Evolutionary conservation across 2,113 vertebrate genomes (phyloP), one percentile per base, ranked within the genome.

Genomic region (Maccullochella peelii): DNA sequence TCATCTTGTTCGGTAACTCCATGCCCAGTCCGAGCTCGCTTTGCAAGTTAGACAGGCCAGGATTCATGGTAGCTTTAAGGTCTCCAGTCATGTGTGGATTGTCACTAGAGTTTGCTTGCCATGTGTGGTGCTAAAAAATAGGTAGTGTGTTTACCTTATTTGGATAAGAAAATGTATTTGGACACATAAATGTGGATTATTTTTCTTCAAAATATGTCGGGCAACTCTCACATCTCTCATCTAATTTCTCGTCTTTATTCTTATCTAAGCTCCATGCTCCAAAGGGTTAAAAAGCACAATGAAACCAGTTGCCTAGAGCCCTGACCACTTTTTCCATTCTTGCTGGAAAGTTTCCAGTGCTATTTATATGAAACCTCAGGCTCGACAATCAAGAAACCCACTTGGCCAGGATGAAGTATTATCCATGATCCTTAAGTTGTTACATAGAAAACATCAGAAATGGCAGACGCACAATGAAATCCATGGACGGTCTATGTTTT

Each of bases 301-400:
- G 84, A 86, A 83, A 89, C 81, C 81, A 87, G 91, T 91, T 91
- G 92, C 92, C 91, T 86, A 79, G 87, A 91, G 91, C 89, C 78
- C 80, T 75, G 77, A 90, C 86, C 88, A 91, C 93, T 92, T 94
- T 94, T 94, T 94, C 94, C 93, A 89, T 91, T 91, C 93, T 92
- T 91, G 84, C 89, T 92, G 90, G 94, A 91, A 95, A 91, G 27
- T 92, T 93, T 94, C 94, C 93, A 93, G 90, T 86, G 89, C 91
- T 95, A 92, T 95, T 94, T 95, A 92, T 92, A 92, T 86, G 83
- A 93, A 88, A 92, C 93, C 85, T 80, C 89, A 87, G 84, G 77
- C 86, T 69, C 42, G 30, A 86, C 88, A 86, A 88, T 93, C 82
- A 88, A 89, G 69, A 82, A 84, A 87, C 85, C 83, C 77, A 69